phyloP scores from a whole-genome alignment of 2,888 invertebrate species.

The Panzeria rudis region DNA sequence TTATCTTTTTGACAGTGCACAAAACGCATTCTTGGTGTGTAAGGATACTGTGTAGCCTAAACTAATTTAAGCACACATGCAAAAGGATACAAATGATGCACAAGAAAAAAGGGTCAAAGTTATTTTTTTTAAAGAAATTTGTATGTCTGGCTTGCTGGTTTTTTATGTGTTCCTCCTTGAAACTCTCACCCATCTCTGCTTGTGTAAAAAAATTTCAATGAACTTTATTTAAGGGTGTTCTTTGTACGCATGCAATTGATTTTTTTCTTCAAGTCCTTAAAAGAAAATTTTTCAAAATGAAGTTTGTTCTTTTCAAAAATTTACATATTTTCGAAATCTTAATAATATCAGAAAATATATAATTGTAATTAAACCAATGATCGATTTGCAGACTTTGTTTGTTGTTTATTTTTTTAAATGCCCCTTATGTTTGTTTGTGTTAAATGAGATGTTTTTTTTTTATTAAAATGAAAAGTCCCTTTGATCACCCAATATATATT shows the following conservation, averaged over 20 bases:
- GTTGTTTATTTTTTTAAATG: too few relatives aligned
- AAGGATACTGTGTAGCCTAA: slow-evolving; percentile 27
- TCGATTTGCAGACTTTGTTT: too few relatives aligned
- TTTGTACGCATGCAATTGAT: neutral
- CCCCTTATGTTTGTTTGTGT: too few relatives aligned
- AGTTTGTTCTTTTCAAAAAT: slow-evolving; percentile 24
- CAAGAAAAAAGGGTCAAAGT: neutral
- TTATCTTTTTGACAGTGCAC: slow-evolving; percentile 32
- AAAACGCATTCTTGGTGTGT: neutral
- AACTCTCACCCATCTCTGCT: too few relatives aligned
- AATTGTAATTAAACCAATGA: too few relatives aligned
- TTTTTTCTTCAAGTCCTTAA: neutral
- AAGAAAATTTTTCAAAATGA: neutral
- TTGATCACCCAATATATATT: too few relatives aligned
- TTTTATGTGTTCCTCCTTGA: neutral
- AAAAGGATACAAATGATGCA: slow-evolving; percentile 18
- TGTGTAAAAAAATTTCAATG: neutral
- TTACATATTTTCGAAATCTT: slow-evolving; percentile 31
- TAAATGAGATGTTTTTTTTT: too few relatives aligned
- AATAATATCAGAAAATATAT: neutral
- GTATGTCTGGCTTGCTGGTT: slow-evolving; percentile 30
- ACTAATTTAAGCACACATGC: slow-evolving; percentile 63
- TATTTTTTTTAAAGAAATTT: slow-evolving; percentile 9
- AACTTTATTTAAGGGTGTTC: slow-evolving; percentile 22
- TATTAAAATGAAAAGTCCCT: too few relatives aligned